These are phyloP conservation scores for Orchestia grillus DNA, from an alignment of 1,140 invertebrate species.

Conservation along the genomic window DNA sequence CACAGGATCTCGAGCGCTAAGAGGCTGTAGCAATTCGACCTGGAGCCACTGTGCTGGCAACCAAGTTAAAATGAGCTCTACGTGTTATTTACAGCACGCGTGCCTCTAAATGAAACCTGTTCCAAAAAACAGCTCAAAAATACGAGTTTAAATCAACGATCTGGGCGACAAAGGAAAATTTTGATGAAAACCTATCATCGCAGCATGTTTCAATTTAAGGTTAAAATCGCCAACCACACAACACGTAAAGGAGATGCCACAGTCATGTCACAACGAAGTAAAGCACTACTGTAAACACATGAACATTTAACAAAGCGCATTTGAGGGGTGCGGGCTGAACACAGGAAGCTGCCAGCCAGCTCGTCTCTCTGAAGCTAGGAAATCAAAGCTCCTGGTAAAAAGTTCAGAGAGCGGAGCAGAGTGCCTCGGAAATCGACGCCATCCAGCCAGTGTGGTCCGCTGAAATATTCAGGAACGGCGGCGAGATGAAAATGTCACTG, in stretches of 20 bases:
- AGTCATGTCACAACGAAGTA: background rate
- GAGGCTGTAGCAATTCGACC: background rate
- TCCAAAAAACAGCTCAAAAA: background rate
- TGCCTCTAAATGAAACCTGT: background rate
- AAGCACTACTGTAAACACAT: background rate
- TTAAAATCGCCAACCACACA: background rate
- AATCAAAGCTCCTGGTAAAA: background rate
- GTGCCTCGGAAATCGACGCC: constrained; percentile 47
- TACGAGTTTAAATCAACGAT: background rate
- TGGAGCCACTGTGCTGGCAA: background rate
- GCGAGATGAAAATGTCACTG: constrained; percentile 53
- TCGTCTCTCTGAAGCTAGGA: background rate
- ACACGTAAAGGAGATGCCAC: background rate
- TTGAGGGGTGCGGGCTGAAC: background rate
- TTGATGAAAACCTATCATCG: background rate
- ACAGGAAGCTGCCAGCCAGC: background rate
- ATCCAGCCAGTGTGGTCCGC: constrained; percentile 6
- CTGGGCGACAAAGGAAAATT: background rate
- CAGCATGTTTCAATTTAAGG: background rate
- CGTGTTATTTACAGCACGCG: background rate
- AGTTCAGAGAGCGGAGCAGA: constrained; percentile 1
- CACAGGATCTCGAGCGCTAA: too few species aligned
- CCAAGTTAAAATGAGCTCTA: background rate
- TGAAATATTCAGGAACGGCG: constrained; percentile 39
- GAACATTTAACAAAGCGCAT: background rate